A percentile compares a stretch with the other conserved stretches of the same genome.
phyloP scores from a whole-genome alignment of 2,113 vertebrate genomes.

The Lethenteron camtschaticum region DNA sequence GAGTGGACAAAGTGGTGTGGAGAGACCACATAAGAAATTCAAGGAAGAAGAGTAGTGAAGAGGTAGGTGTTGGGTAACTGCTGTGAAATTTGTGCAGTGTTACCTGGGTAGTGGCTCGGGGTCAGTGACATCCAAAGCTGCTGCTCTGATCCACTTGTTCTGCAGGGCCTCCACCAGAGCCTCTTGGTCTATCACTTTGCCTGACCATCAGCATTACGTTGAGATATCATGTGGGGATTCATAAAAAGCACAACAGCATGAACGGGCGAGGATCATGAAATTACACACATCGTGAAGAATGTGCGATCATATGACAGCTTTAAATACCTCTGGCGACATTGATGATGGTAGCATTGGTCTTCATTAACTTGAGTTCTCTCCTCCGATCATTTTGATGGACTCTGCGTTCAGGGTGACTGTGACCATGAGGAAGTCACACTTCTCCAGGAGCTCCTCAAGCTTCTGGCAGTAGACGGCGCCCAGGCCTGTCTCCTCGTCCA shows the following conservation, averaged over 20 bases:
- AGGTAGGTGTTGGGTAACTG: too few relatives aligned
- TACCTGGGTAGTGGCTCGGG: conserved; percentile 3
- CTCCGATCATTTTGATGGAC: conserved; percentile 25
- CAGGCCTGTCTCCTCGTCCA: conserved; percentile 29
- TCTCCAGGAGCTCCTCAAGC: conserved; percentile 28
- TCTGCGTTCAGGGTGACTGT: conserved; percentile 24
- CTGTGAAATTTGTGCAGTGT: too few relatives aligned
- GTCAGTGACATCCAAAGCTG: conserved; percentile 5
- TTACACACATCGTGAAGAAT: too few relatives aligned
- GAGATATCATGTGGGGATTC: too few relatives aligned
- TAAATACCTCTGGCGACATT: conserved; percentile 37
- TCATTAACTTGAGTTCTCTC: conserved; percentile 33
- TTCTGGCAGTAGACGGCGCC: conserved; percentile 28
- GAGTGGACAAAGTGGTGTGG: too few relatives aligned
- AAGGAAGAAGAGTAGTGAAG: too few relatives aligned
- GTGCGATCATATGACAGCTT: too few relatives aligned
- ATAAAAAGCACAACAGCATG: too few relatives aligned
- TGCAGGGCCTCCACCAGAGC: not conserved
- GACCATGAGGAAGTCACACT: conserved; percentile 38
- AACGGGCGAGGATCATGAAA: too few relatives aligned
- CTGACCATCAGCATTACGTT: not conserved
- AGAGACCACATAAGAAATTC: too few relatives aligned
- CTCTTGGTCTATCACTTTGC: not conserved
- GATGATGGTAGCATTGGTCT: conserved; percentile 27
- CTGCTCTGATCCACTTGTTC: not conserved